Evolutionary conservation across 2,113 vertebrate species (phyloP), one percentile per base, ranked within the genome.

Genomic region (Cranoglanis bouderius): DNA sequence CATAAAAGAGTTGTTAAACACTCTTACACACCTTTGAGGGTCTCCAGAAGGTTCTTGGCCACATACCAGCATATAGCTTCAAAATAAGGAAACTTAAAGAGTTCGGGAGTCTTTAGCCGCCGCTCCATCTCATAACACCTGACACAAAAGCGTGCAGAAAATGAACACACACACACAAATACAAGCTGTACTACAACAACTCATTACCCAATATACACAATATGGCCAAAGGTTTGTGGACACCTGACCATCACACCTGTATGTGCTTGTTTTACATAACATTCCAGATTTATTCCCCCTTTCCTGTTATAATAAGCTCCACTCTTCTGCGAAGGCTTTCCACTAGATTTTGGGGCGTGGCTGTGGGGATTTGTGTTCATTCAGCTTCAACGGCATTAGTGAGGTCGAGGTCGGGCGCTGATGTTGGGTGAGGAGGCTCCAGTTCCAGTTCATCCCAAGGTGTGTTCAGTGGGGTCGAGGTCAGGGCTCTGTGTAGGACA

Each of bases 61-160:
- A 99, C 98, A 93, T 99, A 99, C 98, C 98, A 99, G 95, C 97
- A 99, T 94, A 99, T 99, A 93, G 98, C 98, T 96, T 99, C 98
- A 90, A 99, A 99, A 93, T 99, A 99, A 40, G 98, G 98, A 92
- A 99, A 99, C 95, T 99, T 99, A 93, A 99, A 99, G 94, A 99
- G 98, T 95, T 99, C 98, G 6, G 98, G 98, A 88, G 98, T 99
- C 96, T 99, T 99, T 90, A 99, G 95, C 85, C 98, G 97, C 91
- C 99, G 97, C 92, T 99, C 98, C 98, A 99, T 99, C 95, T 99
- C 98, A 0, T 99, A 99, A 96, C 98, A 98, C 98, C 98, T 99
- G 40, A 24, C 14, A 84, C 6, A 86, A 72, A 81, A 51, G 29
- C 2, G 4, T 14, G 3, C 10, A 46, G 4, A 5, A 77, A 29